Evolutionary conservation across 2,797 vertebrate genomes (phyloP).

Genomic region (Pseudopleuronectes americanus): DNA sequence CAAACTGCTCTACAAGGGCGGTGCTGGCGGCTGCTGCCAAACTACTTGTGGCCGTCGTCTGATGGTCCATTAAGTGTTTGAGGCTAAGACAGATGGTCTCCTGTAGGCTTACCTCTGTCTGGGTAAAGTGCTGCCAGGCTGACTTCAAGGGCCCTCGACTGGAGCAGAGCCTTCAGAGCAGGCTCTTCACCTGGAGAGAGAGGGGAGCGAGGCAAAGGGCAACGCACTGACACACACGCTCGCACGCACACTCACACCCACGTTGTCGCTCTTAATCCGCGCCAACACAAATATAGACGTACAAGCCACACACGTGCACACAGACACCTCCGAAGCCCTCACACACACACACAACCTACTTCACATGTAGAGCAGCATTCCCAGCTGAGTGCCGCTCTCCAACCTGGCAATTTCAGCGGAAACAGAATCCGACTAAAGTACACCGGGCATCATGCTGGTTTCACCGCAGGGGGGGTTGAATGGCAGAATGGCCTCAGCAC

Average conservation of each 20-base stretch:
- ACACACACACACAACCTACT: conserved; percentile 58
- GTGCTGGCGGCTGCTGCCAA: conserved; percentile 24
- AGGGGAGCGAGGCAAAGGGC: conserved; percentile 55
- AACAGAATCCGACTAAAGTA: conserved; percentile 75
- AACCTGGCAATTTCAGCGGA: conserved; percentile 75
- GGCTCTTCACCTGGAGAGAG: conserved; percentile 78
- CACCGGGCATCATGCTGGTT: conserved; percentile 69
- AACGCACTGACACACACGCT: conserved; percentile 40
- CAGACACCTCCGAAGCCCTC: conserved; percentile 21
- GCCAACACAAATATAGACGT: conserved; percentile 53
- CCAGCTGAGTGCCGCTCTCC: conserved; percentile 75
- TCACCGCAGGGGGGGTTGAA: conserved; percentile 64
- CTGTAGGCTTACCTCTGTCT: conserved; percentile 60
- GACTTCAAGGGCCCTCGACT: conserved; percentile 71
- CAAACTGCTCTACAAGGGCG: neutral
- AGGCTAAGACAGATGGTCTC: conserved; percentile 52
- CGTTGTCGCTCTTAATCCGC: conserved; percentile 17
- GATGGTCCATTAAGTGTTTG: conserved; percentile 58
- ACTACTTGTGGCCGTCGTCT: conserved; percentile 50
- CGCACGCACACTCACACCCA: conserved; percentile 51
- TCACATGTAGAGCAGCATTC: conserved; percentile 78
- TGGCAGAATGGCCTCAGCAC: conserved; percentile 65
- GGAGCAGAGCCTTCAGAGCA: conserved; percentile 67
- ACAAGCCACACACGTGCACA: conserved; percentile 4
- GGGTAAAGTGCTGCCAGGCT: conserved; percentile 59